Conservation (phyloP, 2,113 vertebrate species). For the Xerus inauris region DNA sequence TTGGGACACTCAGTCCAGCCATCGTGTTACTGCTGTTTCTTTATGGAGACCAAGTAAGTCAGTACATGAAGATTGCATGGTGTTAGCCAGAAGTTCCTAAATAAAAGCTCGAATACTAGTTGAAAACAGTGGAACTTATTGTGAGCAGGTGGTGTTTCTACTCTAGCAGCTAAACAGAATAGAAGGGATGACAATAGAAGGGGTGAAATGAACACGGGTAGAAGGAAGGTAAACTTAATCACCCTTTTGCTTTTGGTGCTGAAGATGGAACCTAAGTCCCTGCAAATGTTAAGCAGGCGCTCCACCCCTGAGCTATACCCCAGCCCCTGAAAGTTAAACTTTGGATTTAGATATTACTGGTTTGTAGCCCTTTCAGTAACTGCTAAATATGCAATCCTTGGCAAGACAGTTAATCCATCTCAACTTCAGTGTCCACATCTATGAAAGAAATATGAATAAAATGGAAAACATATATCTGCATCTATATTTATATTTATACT, state of each 20-base stretch:
- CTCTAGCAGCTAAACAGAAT: background rate
- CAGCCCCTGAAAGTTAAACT: background rate
- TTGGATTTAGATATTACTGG: background rate
- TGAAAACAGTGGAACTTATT: background rate
- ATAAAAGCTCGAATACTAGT: background rate
- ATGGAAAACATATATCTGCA: background rate
- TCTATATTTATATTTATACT: background rate
- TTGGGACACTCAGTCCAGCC: background rate
- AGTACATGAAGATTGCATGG: background rate
- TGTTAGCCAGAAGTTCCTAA: background rate
- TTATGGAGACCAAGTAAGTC: conserved; percentile 40
- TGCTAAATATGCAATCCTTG: background rate
- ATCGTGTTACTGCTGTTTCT: background rate
- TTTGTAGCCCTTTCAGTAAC: background rate
- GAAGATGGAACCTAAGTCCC: background rate
- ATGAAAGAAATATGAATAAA: background rate
- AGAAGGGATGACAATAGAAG: background rate
- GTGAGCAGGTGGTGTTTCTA: background rate
- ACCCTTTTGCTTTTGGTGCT: background rate
- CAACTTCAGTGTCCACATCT: background rate
- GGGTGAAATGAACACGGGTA: background rate
- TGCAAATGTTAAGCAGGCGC: background rate
- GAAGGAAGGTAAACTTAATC: background rate
- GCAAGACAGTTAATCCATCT: background rate
- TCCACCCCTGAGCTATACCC: background rate